Evolutionary conservation across 2,797 vertebrate genomes (phyloP).

Genomic region (Gambelia wislizenii): DNA sequence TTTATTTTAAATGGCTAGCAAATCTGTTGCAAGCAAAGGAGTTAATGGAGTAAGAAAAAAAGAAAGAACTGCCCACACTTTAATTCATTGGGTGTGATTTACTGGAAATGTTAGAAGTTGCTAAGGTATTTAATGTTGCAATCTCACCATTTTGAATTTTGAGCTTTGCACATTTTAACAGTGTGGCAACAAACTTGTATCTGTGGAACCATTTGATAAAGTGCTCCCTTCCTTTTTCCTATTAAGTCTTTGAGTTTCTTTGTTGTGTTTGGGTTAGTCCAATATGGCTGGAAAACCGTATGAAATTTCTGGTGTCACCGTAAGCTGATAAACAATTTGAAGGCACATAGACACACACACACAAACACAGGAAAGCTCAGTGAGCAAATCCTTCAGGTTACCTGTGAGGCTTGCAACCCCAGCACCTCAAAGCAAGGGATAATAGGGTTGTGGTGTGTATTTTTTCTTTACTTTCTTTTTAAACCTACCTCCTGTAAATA

Average conservation of each 20-base stretch:
- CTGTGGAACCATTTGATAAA: not conserved
- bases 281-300: too few relatives aligned
- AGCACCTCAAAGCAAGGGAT: not conserved
- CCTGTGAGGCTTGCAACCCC: not conserved
- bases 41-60: not conserved
- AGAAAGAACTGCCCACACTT: not conserved
- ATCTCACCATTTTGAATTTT: not conserved
- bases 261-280: not conserved
- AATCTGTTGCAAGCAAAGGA: not conserved
- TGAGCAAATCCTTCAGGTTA: not conserved
- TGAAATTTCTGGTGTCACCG: too few relatives aligned
- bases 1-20: not conserved
- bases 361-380: not conserved
- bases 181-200: not conserved
- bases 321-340: too few relatives aligned
- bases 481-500: too few relatives aligned
- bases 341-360: too few relatives aligned
- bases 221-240: not conserved
- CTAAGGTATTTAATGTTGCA: not conserved
- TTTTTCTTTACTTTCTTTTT: not conserved
- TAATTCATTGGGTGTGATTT: not conserved
- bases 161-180: not conserved
- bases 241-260: not conserved
- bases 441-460: not conserved
- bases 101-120: not conserved